phyloP scores from a whole-genome alignment of 1,140 invertebrate species.

The Cotesia chilonis region DNA sequence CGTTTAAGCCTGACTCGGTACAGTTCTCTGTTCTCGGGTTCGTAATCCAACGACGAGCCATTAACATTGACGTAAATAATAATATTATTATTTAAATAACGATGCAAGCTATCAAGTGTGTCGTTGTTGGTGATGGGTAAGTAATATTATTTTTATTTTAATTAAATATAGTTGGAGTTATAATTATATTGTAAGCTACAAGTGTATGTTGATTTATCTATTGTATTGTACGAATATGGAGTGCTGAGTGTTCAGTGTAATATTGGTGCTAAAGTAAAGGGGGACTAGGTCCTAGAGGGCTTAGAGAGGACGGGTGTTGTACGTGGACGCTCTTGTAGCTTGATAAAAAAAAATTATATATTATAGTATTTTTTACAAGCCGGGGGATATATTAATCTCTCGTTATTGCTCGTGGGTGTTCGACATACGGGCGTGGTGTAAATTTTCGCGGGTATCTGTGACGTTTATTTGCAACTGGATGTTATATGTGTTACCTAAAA shows the following conservation, averaged over 20 bases:
- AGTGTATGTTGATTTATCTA: background rate
- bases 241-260: background rate
- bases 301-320: background rate
- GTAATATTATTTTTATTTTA: conserved; percentile 55
- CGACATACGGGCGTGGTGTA: conserved; percentile 26
- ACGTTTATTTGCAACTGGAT: conserved; percentile 3
- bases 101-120: conserved; percentile 96
- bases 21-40: background rate
- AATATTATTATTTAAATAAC: conserved; percentile 19
- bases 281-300: background rate
- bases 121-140: conserved; percentile 93
- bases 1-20: conserved; percentile 9
- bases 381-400: conserved; percentile 15
- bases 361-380: background rate
- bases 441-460: conserved; percentile 30
- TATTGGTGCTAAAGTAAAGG: background rate
- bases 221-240: background rate
- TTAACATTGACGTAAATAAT: conserved; percentile 8
- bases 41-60: conserved; percentile 25
- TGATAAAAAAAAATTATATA: background rate
- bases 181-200: background rate
- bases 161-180: background rate
- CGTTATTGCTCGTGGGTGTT: conserved; percentile 10
- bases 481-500: no score
- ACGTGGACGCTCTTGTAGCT: conserved; percentile 25